phyloP scores from a whole-genome alignment of 30 jellyfish, hydroid and myxozoan species.

The Catostylus mosaicus region DNA sequence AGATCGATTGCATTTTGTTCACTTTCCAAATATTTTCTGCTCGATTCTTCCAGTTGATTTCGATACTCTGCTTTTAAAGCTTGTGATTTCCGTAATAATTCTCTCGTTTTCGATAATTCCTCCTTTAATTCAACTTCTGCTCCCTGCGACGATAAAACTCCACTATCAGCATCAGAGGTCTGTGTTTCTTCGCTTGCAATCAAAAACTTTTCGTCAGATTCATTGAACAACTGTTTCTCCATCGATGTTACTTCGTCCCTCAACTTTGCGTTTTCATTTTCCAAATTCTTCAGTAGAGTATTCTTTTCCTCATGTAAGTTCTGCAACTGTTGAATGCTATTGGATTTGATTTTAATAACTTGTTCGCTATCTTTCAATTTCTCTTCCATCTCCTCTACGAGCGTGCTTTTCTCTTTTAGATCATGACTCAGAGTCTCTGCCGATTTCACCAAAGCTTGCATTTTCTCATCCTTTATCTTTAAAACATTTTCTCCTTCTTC shows the following conservation, averaged over 20 bases:
- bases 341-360: not conserved
- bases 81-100: conserved; percentile 37
- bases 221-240: conserved; percentile 8
- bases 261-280: conserved; percentile 46
- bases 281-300: conserved; percentile 16
- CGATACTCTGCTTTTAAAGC: conserved; percentile 2
- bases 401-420: not conserved
- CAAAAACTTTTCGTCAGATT: not conserved
- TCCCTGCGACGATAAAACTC: not conserved
- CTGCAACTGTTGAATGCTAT: conserved; percentile 19
- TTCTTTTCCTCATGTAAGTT: conserved; percentile 18
- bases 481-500: conserved; percentile 6
- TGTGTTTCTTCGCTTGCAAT: conserved; percentile 18
- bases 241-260: conserved; percentile 29
- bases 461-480: conserved; percentile 16
- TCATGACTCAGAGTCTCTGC: not conserved
- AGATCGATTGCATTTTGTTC: conserved; percentile 74
- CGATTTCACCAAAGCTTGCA: not conserved
- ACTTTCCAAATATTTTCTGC: conserved; percentile 67
- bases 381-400: conserved; percentile 24
- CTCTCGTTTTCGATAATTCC: conserved; percentile 39
- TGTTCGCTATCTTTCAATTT: conserved; percentile 19
- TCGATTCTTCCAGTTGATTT: conserved; percentile 59
- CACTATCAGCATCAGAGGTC: conserved; percentile 1
- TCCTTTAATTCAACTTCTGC: conserved; percentile 46